These are phyloP conservation scores for Hephaestus fuliginosus DNA, from an alignment of 2,797 vertebrate species.

Conservation along the genomic window DNA sequence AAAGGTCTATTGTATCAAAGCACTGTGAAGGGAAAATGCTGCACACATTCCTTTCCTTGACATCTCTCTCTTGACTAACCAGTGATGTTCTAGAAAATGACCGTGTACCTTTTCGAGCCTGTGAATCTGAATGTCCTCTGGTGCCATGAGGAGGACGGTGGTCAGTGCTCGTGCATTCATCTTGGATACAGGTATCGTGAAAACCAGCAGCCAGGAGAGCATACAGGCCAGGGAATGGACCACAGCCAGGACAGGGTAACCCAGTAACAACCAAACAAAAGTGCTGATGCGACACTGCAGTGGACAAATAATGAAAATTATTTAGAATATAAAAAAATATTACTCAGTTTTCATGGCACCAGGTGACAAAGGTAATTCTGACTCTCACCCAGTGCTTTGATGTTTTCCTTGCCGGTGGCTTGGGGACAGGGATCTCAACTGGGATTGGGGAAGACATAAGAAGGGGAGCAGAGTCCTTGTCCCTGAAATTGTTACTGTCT, in stretches of 20 bases:
- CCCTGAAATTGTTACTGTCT: conserved; percentile 57
- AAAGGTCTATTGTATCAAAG: neutral
- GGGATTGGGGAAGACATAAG: conserved; percentile 47
- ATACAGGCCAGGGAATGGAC: conserved; percentile 86
- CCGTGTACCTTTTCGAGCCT: conserved; percentile 62
- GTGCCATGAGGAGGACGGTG: conserved; percentile 85
- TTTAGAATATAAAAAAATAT: neutral
- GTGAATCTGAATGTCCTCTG: conserved; percentile 77
- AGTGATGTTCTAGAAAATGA: neutral
- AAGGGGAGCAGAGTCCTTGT: conserved; percentile 69
- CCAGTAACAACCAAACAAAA: conserved; percentile 84
- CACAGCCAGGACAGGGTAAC: conserved; percentile 82
- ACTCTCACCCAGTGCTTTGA: conserved; percentile 86
- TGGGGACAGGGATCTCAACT: conserved; percentile 61
- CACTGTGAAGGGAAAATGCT: neutral
- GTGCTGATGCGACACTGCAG: conserved; percentile 73
- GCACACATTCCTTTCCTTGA: neutral
- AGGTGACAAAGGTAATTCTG: neutral
- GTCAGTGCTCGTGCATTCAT: conserved; percentile 82
- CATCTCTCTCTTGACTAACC: neutral
- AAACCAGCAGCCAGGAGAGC: conserved; percentile 86
- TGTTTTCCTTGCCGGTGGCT: neutral
- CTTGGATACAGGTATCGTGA: conserved; percentile 89
- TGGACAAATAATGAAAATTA: neutral
- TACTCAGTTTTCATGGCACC: neutral